Evolutionary conservation across 2,888 invertebrate species (phyloP), one percentile per base, ranked within the genome.

Genomic region (Acronicta aceris): DNA sequence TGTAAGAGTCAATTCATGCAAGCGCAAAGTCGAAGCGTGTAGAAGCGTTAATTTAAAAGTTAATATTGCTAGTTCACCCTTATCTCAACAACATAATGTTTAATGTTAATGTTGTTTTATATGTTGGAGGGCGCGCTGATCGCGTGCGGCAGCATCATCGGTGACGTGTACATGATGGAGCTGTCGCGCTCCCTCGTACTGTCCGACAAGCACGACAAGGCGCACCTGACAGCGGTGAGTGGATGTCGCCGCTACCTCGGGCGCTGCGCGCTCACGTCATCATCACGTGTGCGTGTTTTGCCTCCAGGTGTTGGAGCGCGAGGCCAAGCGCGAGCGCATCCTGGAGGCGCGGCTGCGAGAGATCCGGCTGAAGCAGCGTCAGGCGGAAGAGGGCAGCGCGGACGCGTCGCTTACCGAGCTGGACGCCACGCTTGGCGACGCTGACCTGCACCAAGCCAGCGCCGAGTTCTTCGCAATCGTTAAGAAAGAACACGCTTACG

Each of bases 291-390:
- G 17, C 15, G 10, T 40, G 30, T 30, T 9, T 48, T 33, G 16
- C 17, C 16, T 15, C 13, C 78, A 98, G 98, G 96, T 98, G 95
- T 96, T 98, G 79, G 98, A 98, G 77, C 95, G 98, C 54, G 98
- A 98, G 91, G 96, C 96, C 59, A 96, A 97, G 61, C 95, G 98
- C 57, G 99, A 99, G 87, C 98, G 98, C 87, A 98, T 99, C 57
- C 94, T 99, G 73, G 99, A 99, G 87, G 97, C 98, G 5, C 96
- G 98, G 76, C 96, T 97, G 82, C 95, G 98, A 65, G 98, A 98
- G 91, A 95, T 98, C 70, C 95, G 96, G 45, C 88, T 97, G 16
- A 96, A 96, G 88, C 74, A 74, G 82, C 83, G 88, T 36, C 88
- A 90, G 76, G 89, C 86, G 40, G 90, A 89, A 65, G 89, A 89